These are phyloP conservation scores for Lepidocolaptes lacrymiger DNA, from an alignment of 2,797 vertebrate genomes.

Conservation along the genomic window DNA sequence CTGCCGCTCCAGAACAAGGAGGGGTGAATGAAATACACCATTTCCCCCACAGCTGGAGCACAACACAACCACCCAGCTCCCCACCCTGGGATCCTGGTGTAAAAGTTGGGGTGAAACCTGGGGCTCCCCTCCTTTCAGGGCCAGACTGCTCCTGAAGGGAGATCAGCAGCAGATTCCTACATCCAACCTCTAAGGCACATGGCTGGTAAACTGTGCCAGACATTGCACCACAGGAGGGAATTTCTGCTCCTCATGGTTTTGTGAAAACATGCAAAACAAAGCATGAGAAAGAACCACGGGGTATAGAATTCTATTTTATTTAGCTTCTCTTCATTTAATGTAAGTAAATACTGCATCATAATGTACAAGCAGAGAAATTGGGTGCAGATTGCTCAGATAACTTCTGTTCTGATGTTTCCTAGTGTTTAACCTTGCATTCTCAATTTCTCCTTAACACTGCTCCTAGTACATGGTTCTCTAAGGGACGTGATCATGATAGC, in stretches of 20 bases:
- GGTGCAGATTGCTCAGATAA: background rate
- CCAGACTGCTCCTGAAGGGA: background rate
- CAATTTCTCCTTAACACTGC: background rate
- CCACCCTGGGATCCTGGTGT: background rate
- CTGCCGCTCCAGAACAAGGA: background rate
- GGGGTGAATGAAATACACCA: rapidly evolving
- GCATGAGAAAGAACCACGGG: background rate
- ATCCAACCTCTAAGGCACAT: background rate
- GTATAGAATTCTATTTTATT: background rate
- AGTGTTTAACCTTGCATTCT: background rate
- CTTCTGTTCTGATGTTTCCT: background rate
- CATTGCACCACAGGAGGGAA: background rate
- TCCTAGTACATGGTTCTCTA: background rate
- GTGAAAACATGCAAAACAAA: background rate
- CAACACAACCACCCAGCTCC: background rate
- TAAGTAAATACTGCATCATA: background rate
- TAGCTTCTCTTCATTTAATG: background rate
- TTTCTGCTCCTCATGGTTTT: background rate
- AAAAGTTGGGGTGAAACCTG: background rate
- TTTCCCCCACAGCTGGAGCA: background rate
- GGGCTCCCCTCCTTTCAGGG: background rate
- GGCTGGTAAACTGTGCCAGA: background rate
- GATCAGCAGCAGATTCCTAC: background rate
- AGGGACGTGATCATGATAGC: background rate
- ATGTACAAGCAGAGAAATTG: background rate